Conservation (phyloP, 2,888 invertebrate species). For the Tortricodes alternella region DNA sequence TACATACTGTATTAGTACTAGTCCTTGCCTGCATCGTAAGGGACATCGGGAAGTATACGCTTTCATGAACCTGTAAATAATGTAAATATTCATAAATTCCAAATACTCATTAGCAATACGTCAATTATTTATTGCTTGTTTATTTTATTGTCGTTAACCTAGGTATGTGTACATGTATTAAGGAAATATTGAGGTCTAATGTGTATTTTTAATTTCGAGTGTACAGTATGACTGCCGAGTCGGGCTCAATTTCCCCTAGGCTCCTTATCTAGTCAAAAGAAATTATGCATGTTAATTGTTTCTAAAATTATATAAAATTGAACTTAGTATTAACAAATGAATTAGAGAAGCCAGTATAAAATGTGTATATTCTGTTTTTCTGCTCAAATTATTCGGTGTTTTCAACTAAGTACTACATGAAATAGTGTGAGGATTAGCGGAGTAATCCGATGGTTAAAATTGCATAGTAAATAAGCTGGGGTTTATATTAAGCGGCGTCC, state of each 20-base stretch:
- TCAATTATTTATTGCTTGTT: slow-evolving; percentile 27
- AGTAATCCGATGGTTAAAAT: background rate
- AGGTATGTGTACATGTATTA: slow-evolving; percentile 12
- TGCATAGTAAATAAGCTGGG: background rate
- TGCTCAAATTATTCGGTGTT: slow-evolving; percentile 4
- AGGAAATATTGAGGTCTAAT: slow-evolving; percentile 25
- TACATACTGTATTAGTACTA: slow-evolving; percentile 39
- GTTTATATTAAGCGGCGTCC: background rate
- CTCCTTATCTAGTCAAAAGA: slow-evolving; percentile 18
- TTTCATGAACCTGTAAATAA: slow-evolving; percentile 49
- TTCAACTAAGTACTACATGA: background rate
- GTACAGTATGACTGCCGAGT: slow-evolving; percentile 4
- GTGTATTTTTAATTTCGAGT: slow-evolving; percentile 15
- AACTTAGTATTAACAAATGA: slow-evolving; percentile 3
- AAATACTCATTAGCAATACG: slow-evolving; percentile 37
- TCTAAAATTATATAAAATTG: slow-evolving; percentile 17
- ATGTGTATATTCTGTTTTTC: background rate
- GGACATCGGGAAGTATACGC: slow-evolving; percentile 56
- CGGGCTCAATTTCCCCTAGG: background rate
- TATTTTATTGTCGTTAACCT: slow-evolving; percentile 24
- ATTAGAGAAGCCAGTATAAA: slow-evolving; percentile 1
- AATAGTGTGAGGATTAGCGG: background rate
- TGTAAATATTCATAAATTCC: slow-evolving; percentile 32
- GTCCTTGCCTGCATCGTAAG: slow-evolving; percentile 14
- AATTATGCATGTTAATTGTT: slow-evolving; percentile 15